Evolutionary conservation across 1,140 invertebrate species (phyloP).

Genomic region (Hypsibius dujardini): DNA sequence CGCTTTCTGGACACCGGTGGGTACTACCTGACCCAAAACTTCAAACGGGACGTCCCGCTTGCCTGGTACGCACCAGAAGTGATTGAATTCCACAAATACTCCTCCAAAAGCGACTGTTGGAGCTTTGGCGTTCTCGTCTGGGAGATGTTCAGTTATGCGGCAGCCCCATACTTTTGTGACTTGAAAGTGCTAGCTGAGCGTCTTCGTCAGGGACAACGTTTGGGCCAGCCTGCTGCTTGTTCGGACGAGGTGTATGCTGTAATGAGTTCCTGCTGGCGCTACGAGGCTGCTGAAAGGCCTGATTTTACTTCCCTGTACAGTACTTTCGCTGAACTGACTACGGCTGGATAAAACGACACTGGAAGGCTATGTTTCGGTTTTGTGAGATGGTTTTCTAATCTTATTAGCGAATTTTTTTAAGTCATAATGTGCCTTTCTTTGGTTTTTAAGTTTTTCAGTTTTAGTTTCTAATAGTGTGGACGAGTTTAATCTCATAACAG

Average conservation of each 20-base stretch:
- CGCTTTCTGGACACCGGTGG: conserved; percentile 58
- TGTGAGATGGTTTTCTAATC: too few relatives aligned
- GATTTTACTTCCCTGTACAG: conserved; percentile 41
- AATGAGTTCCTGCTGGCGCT: conserved; percentile 59
- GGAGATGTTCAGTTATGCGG: conserved; percentile 76
- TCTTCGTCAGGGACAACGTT: conserved; percentile 53
- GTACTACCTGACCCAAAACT: conserved; percentile 48
- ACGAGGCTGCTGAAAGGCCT: conserved; percentile 49
- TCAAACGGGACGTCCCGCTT: conserved; percentile 28
- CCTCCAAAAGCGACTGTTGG: conserved; percentile 71
- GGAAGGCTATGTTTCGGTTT: too few relatives aligned
- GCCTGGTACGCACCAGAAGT: conserved; percentile 58
- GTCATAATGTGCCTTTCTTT: too few relatives aligned
- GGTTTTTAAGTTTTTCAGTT: too few relatives aligned
- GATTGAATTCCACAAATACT: conserved; percentile 54
- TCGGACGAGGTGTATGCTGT: conserved; percentile 53
- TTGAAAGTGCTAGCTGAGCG: conserved; percentile 74
- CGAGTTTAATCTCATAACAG: too few relatives aligned
- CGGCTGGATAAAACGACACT: too few relatives aligned
- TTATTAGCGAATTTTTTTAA: too few relatives aligned
- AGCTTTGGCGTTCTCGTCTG: conserved; percentile 78
- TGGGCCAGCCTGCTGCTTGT: conserved; percentile 51
- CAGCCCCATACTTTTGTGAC: conserved; percentile 71
- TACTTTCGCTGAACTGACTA: neutral
- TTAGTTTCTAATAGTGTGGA: too few relatives aligned